Base-by-base conservation (phyloP, 2,888 invertebrate genomes). In the Noctua janthina region DNA sequence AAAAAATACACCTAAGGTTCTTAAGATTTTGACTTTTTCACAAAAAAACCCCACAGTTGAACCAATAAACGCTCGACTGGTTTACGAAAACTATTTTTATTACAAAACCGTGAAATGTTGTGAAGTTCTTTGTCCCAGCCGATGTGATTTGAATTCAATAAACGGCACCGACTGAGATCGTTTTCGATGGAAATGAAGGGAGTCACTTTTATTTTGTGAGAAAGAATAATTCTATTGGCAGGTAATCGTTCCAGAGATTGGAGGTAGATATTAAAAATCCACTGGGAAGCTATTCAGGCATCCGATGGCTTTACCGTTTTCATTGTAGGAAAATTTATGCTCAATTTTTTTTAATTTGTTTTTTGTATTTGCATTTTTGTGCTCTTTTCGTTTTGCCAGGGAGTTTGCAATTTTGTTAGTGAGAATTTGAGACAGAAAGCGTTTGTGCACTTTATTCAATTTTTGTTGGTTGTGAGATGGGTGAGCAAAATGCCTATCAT, bases 71-170 rank as follows among this genome's bases (percentile, higher is more conserved):
- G 46, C 54, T 75, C 23, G 17, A 20, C 23, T 49, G 39, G n/a
- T 54, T 46, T 68, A 70, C 15, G 1, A 81, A 86, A 88, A 90
- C 83, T 89, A 87, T 81, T 86, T 87, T 86, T 87, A 83, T 87
- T 86, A 72, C 82, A 80, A 89, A 88, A 87, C 83, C 76, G 80
- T 76, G 56, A 80, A 88, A 88, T 91, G 90, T 89, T 90, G 84
- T 89, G 84, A 87, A 90, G 88, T 91, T 91, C 94, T 94, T 94
- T 94, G 92, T 92, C 90, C 90, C 88, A 76, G 83, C 86, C 91
- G 88, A 93, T 93, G 94, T 92, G 94, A 95, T 95, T 95, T 94
- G 94, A 95, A 96, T 95, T 94, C 95, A 95, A 95, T 96, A 96
- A 96, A 93, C 94, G 94, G 84, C 86, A 91, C 92, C 92, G 91